Evolutionary conservation across 2,888 invertebrate species (phyloP).

Genomic region (Drosophila paucipuncta): DNA sequence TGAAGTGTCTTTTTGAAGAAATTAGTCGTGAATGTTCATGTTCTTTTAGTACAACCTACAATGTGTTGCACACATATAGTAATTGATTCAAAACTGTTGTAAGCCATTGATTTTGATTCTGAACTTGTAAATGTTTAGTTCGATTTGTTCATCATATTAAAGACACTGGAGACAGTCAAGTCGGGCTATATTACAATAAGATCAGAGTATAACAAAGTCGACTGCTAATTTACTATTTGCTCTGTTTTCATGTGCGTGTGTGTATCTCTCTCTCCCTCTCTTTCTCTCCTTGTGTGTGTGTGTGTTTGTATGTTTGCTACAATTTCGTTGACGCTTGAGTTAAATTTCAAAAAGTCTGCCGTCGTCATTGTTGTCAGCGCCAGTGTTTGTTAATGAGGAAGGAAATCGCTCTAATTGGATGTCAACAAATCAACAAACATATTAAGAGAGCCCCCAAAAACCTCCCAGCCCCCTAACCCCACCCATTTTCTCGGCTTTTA

Average conservation of each 20-base stretch:
- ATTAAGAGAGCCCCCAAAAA: constrained; percentile 51
- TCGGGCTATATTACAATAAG: background rate
- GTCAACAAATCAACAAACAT: constrained; percentile 82
- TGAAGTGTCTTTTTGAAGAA: background rate
- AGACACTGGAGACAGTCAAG: background rate
- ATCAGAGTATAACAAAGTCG: constrained; percentile 3
- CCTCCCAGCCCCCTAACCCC: background rate
- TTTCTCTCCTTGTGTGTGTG: constrained; percentile 1
- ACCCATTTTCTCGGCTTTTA: background rate
- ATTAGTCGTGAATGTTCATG: no score
- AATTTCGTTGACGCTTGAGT: constrained; percentile 76
- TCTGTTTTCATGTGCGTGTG: background rate
- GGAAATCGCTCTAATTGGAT: constrained; percentile 80
- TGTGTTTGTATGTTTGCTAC: constrained; percentile 53
- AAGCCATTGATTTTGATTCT: background rate
- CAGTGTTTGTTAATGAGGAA: constrained; percentile 76
- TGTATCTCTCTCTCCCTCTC: constrained; percentile 9
- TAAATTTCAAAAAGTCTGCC: constrained; percentile 68
- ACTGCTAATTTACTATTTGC: background rate
- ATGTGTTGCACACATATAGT: background rate
- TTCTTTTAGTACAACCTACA: background rate
- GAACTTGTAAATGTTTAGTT: background rate
- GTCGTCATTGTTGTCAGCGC: constrained; percentile 26
- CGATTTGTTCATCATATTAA: rapidly evolving
- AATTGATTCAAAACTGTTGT: background rate